Conservation (phyloP, 1,140 invertebrate species). For the Drosophila ercepeae region DNA sequence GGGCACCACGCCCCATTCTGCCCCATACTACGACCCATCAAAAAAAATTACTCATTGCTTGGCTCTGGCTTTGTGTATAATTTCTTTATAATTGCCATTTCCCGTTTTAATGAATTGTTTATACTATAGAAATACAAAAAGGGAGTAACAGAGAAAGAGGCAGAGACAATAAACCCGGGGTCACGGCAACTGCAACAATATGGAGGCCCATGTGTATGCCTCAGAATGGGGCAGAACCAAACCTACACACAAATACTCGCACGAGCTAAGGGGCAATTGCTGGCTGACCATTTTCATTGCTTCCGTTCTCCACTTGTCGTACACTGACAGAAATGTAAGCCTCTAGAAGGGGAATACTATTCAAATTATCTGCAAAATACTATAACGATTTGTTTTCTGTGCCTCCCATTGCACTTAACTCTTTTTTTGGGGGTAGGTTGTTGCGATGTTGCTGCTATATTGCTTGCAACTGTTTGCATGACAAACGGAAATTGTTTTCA, state of each 20-base stretch:
- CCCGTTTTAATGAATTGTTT: constrained; percentile 77
- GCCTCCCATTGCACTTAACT: constrained; percentile 54
- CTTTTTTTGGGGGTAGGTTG: constrained; percentile 36
- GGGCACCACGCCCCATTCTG: constrained; percentile 7
- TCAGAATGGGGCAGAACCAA: constrained; percentile 31
- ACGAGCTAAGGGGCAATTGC: constrained; percentile 49
- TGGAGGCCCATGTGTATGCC: constrained; percentile 18
- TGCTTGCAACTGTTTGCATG: constrained; percentile 58
- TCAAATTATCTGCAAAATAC: background rate
- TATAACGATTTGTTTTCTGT: background rate
- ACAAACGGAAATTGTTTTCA: constrained; percentile 72
- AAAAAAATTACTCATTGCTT: constrained; percentile 31
- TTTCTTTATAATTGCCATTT: constrained; percentile 70
- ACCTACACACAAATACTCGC: constrained; percentile 18
- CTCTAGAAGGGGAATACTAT: background rate
- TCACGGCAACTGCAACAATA: constrained; percentile 58
- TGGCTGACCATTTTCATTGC: constrained; percentile 68
- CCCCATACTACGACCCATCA: background rate
- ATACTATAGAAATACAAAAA: constrained; percentile 44
- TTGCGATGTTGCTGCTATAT: constrained; percentile 8
- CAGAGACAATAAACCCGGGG: constrained; percentile 29
- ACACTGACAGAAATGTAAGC: background rate
- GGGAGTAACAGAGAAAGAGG: constrained; percentile 14
- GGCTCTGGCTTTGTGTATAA: constrained; percentile 37
- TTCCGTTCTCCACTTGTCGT: constrained; percentile 53